A percentile compares a stretch with the other conserved stretches of the same genome.
phyloP scores from a whole-genome alignment of 2,113 vertebrate genomes.

The Istiophorus platypterus region DNA sequence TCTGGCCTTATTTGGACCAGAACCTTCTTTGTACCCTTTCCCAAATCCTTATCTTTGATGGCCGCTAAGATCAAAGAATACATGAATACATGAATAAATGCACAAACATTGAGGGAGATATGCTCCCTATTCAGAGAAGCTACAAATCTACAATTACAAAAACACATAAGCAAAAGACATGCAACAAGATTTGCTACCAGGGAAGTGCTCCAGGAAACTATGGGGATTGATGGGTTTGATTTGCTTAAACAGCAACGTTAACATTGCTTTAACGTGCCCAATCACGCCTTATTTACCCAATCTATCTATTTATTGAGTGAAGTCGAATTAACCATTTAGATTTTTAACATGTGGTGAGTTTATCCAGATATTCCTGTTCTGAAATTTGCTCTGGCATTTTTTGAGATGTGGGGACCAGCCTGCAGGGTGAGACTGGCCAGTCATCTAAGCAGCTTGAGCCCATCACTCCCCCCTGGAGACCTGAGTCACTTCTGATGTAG shows the following conservation, averaged over 20 bases:
- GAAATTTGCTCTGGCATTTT: not conserved
- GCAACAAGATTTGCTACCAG: not conserved
- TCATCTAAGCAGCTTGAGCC: not conserved
- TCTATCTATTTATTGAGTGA: no score
- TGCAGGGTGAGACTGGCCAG: not conserved
- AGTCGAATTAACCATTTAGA: no score
- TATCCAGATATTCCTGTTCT: not conserved
- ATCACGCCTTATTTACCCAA: not conserved
- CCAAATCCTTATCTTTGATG: slow-evolving; percentile 20
- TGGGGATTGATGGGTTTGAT: no score
- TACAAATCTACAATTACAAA: not conserved
- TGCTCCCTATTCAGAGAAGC: not conserved
- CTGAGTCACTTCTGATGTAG: not conserved
- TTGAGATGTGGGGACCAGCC: not conserved
- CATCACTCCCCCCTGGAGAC: not conserved
- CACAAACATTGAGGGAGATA: not conserved
- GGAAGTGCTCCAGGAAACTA: no score
- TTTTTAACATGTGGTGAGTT: not conserved
- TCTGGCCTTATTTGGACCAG: slow-evolving; percentile 15
- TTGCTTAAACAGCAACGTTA: not conserved
- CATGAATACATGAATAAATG: not conserved
- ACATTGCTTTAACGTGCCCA: no score
- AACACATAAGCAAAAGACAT: no score
- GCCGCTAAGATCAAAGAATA: not conserved
- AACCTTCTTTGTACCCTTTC: slow-evolving; percentile 32